These are phyloP conservation scores for Heliothis subflexa DNA, from an alignment of 1,140 invertebrate species.

Conservation along the genomic window DNA sequence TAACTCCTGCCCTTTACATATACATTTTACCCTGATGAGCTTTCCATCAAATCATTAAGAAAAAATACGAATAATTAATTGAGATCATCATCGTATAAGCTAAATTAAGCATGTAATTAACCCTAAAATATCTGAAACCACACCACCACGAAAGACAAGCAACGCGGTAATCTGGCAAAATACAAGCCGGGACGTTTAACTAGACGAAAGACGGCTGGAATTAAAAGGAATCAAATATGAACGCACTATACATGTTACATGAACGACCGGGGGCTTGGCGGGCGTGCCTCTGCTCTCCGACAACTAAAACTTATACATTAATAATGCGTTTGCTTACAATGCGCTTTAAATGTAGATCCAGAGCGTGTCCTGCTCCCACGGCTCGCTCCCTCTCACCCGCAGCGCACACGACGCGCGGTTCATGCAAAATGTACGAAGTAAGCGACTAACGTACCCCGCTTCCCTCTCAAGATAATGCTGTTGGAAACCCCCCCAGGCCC, in stretches of 20 bases:
- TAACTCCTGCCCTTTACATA: too few species aligned
- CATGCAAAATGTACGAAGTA: slow-evolving; percentile 80
- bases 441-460: slow-evolving; percentile 72
- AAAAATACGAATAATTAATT: too few species aligned
- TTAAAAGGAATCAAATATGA: slow-evolving; percentile 86
- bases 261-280: slow-evolving; percentile 73
- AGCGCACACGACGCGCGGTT: slow-evolving; percentile 65
- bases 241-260: slow-evolving; percentile 82
- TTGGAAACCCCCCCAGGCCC: slow-evolving; percentile 58
- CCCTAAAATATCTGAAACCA: neutral
- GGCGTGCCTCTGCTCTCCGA: slow-evolving; percentile 77
- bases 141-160: neutral
- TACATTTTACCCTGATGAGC: too few species aligned
- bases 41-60: too few species aligned
- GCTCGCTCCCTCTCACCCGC: slow-evolving; percentile 63
- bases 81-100: too few species aligned
- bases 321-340: slow-evolving; percentile 85
- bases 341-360: slow-evolving; percentile 85
- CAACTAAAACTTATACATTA: slow-evolving; percentile 85
- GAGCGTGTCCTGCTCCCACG: slow-evolving; percentile 64
- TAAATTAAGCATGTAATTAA: too few species aligned
- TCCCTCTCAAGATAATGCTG: slow-evolving; percentile 78
- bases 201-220: slow-evolving; percentile 80
- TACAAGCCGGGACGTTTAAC: slow-evolving; percentile 44
- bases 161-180: slow-evolving; percentile 19